Evolutionary conservation across 2,888 invertebrate species (phyloP), one percentile per base, ranked within the genome.

Genomic region (Sminthurinus aureus): DNA sequence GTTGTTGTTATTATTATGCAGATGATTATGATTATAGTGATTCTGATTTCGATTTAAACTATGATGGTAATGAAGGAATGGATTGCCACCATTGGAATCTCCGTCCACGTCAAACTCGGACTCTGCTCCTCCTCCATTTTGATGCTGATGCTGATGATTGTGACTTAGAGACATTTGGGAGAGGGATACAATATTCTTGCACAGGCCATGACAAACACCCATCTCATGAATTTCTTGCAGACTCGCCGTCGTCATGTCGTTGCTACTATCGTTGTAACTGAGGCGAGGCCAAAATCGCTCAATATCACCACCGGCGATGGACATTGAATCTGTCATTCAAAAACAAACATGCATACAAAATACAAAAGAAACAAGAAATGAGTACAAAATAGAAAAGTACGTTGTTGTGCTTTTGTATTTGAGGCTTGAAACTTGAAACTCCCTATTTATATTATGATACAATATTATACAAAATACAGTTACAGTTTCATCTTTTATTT

Each of bases 201-300:
- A 87, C 0, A 87, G 74, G 2, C 87, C 87, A 22, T 85, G 83
- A 58, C 58, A 58, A 6, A 86, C 86, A 24, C 84, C 84, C 20
- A 85, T 76, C 26, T 87, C 87, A 77, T 86, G 86, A 74, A 81
- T 83, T 38, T 38, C 38, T 38, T 38, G 38, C 6, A 38, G 38
- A 66, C 83, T 83, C n/a, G 73, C 26, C 15, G 22, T 22, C 9
- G 66, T 73, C 52, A 26, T 66, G 52, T 64, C 64, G 24, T 78
- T n/a, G 26, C 18, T 69, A 13, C 2, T 69, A 20, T 86, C 87
- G 22, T 84, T 83, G 83, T 86, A 87, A 75, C 85, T 86, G 81
- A 88, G 83, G 64, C 87, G 81, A 26, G 87, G 88, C 88, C 88
- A 88, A 67, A 88, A 88, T 13, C 88, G 84, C 69, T 88, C 88